Conservation (phyloP, 1,140 invertebrate species). For the Saccostrea echinata region DNA sequence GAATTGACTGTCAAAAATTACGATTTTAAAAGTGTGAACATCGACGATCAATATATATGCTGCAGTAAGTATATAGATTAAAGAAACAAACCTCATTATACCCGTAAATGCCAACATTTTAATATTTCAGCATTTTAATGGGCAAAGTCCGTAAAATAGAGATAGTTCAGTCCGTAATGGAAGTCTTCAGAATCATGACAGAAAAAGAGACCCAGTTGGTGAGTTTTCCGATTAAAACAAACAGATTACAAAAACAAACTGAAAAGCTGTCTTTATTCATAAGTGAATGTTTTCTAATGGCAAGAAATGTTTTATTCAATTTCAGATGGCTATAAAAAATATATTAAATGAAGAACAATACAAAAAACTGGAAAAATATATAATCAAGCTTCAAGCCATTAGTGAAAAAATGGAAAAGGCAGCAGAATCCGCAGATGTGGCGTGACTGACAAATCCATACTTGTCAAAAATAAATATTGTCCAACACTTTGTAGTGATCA, state of each 20-base stretch:
- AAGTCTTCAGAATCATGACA: not conserved
- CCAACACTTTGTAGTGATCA: too few relatives aligned
- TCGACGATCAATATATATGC: too few relatives aligned
- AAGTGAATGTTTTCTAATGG: not conserved
- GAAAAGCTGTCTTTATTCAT: too few relatives aligned
- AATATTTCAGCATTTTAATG: not conserved
- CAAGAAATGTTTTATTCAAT: not conserved
- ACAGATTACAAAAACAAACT: too few relatives aligned
- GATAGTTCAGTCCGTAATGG: not conserved
- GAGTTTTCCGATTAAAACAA: not conserved
- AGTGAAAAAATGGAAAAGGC: not conserved
- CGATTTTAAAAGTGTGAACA: too few relatives aligned
- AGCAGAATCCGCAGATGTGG: not conserved
- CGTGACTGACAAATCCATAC: not conserved
- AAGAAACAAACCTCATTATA: too few relatives aligned
- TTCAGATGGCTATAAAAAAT: not conserved
- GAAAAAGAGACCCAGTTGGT: not conserved
- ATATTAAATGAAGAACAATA: slow-evolving; percentile 14
- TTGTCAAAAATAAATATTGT: not conserved
- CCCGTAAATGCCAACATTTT: too few relatives aligned
- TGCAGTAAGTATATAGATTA: too few relatives aligned
- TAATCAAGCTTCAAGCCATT: slow-evolving; percentile 2
- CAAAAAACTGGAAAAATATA: slow-evolving; percentile 16
- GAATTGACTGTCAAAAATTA: too few relatives aligned
- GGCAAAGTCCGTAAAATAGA: not conserved